These are phyloP conservation scores for Diachrysia chrysitis DNA, from an alignment of 2,888 invertebrate genomes.

Conservation along the genomic window DNA sequence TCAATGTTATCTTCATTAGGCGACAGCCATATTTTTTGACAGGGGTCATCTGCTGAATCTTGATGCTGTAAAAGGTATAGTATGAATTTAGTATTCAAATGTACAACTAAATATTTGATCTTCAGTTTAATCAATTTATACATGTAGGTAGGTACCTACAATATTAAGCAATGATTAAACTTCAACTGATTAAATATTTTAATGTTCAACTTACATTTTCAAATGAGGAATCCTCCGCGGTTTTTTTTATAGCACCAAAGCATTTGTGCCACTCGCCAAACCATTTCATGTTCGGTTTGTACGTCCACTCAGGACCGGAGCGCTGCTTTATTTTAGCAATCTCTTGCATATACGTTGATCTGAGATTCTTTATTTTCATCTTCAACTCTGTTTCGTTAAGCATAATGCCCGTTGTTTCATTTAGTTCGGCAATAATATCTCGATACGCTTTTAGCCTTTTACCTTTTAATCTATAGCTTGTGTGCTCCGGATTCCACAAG, in stretches of 20 bases:
- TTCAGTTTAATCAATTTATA: too few relatives aligned
- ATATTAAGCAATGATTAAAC: too few relatives aligned
- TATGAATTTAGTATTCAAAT: not conserved
- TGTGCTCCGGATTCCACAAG: conserved; percentile 80
- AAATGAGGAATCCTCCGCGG: conserved; percentile 49
- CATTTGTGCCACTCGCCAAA: conserved; percentile 74
- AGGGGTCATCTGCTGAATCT: conserved; percentile 56
- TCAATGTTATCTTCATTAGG: conserved; percentile 53
- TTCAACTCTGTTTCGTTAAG: conserved; percentile 71
- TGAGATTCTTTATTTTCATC: conserved; percentile 75
- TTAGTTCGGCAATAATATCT: conserved; percentile 71
- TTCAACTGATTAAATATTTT: not conserved
- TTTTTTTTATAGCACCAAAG: conserved; percentile 52
- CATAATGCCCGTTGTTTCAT: conserved; percentile 70
- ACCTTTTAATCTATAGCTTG: conserved; percentile 74
- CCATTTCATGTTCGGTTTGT: conserved; percentile 76
- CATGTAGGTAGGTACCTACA: too few relatives aligned
- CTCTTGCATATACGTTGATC: conserved; percentile 78
- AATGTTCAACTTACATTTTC: conserved; percentile 51
- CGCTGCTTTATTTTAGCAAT: conserved; percentile 74
- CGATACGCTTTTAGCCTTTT: conserved; percentile 73
- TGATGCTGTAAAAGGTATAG: conserved; percentile 45
- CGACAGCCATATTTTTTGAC: conserved; percentile 61
- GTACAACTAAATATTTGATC: too few relatives aligned
- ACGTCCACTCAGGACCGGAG: conserved; percentile 64